Evolutionary conservation across 2,113 vertebrate genomes (phyloP).

Genomic region (Stomatorhinus ivindoensis): DNA sequence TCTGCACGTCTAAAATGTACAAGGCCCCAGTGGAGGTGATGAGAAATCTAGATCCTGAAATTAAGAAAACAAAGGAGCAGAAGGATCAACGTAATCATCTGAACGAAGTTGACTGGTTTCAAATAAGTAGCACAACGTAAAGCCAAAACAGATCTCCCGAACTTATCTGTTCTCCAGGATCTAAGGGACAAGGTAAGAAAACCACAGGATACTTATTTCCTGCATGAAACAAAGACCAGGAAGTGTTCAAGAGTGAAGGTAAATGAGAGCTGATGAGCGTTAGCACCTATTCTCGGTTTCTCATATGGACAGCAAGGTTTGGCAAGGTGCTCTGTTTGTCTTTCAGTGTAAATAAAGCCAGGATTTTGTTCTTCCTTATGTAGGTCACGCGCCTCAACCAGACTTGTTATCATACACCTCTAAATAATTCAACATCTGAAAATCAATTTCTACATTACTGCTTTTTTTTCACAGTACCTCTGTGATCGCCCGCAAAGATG

Average conservation of each 20-base stretch:
- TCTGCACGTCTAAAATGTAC: conserved; percentile 98
- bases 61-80: conserved; percentile 30
- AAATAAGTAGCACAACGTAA: not conserved
- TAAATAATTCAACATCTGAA: conserved; percentile 16
- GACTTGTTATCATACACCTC: conserved; percentile 6
- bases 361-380: not conserved
- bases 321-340: not conserved
- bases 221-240: not conserved
- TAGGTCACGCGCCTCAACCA: not conserved
- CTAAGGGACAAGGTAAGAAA: not conserved
- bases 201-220: not conserved
- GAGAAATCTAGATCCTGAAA: conserved; percentile 97
- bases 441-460: conserved; percentile 5
- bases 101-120: not conserved
- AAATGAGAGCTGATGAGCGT: not conserved
- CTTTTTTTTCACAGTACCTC: not conserved
- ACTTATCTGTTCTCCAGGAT: not conserved
- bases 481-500: conserved; percentile 1
- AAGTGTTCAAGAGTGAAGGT: not conserved
- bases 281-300: not conserved
- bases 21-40: conserved; percentile 98
- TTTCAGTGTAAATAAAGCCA: not conserved
- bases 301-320: not conserved
- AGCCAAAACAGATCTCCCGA: not conserved
- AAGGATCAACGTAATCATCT: not conserved